Evolutionary conservation across 2,888 invertebrate genomes (phyloP).

Genomic region (Limenitis camilla): DNA sequence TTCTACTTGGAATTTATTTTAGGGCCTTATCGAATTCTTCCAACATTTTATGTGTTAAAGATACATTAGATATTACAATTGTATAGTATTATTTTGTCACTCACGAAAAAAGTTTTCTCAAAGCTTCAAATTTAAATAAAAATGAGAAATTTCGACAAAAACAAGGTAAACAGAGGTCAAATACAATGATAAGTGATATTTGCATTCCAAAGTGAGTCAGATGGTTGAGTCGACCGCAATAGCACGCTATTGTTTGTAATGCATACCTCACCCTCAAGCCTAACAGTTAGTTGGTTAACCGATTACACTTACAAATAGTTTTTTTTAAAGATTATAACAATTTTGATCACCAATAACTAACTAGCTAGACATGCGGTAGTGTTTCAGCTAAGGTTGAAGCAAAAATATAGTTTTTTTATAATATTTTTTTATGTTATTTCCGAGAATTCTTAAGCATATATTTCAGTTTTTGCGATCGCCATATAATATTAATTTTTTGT

Average conservation of each 20-base stretch:
- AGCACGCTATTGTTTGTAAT: slow-evolving; percentile 13
- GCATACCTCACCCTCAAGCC: slow-evolving; percentile 2
- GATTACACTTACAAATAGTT: not conserved
- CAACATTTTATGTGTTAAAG: not conserved
- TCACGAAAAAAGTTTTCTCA: not conserved
- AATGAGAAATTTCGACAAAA: not conserved
- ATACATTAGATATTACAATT: not conserved
- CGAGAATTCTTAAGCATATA: too few species aligned
- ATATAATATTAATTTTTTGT: too few species aligned
- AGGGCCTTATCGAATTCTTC: not conserved
- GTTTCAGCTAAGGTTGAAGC: too few species aligned
- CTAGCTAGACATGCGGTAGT: too few species aligned
- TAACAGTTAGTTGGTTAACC: slow-evolving; percentile 4
- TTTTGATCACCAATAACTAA: too few species aligned
- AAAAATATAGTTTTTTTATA: too few species aligned
- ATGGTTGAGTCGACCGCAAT: slow-evolving; percentile 8
- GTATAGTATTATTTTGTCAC: not conserved
- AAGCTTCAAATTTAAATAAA: not conserved
- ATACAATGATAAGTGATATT: slow-evolving; percentile 7
- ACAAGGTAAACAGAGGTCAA: slow-evolving; percentile 4
- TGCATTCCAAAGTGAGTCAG: slow-evolving; percentile 16
- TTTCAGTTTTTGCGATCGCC: too few species aligned
- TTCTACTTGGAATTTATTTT: not conserved
- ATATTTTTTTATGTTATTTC: too few species aligned
- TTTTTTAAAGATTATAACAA: too few species aligned